A percentile compares a stretch with the other conserved stretches of the same genome.
phyloP scores from a whole-genome alignment of 2,113 vertebrate species.

The Xiphorhynchus elegans region DNA sequence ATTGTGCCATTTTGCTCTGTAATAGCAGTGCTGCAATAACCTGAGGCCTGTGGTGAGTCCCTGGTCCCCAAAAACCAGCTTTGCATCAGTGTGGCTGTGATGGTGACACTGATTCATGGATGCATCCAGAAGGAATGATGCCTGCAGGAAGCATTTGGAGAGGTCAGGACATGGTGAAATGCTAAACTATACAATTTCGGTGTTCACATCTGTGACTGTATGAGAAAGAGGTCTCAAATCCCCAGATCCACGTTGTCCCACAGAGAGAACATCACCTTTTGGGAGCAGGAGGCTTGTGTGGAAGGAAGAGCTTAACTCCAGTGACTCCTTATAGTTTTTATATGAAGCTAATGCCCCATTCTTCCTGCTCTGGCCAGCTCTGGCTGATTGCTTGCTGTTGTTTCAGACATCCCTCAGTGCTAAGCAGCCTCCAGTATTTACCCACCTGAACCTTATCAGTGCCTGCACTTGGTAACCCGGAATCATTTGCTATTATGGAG shows the following conservation, averaged over 20 bases:
- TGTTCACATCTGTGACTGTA: no score
- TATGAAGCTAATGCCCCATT: not conserved
- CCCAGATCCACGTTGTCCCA: rapidly evolving
- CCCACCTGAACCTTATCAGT: slow-evolving; percentile 49
- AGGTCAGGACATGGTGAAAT: not conserved
- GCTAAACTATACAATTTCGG: not conserved
- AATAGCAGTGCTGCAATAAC: not conserved
- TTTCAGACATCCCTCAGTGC: not conserved
- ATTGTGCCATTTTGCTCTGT: not conserved
- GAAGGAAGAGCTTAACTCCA: not conserved
- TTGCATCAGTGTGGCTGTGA: not conserved
- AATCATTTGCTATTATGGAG: slow-evolving; percentile 8
- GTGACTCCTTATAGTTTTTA: not conserved
- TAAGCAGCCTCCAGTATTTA: slow-evolving; percentile 51
- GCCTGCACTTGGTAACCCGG: slow-evolving; percentile 15
- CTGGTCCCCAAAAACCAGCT: not conserved
- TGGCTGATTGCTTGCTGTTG: not conserved
- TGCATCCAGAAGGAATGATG: not conserved
- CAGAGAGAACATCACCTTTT: not conserved
- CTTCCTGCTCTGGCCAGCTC: not conserved
- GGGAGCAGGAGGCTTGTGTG: not conserved
- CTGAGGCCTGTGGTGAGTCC: not conserved
- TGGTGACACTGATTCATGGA: not conserved
- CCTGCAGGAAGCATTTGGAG: not conserved
- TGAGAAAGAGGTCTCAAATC: not conserved